Evolutionary conservation across 2,888 invertebrate species (phyloP).

Genomic region (Drosophila pseudotakahashii): DNA sequence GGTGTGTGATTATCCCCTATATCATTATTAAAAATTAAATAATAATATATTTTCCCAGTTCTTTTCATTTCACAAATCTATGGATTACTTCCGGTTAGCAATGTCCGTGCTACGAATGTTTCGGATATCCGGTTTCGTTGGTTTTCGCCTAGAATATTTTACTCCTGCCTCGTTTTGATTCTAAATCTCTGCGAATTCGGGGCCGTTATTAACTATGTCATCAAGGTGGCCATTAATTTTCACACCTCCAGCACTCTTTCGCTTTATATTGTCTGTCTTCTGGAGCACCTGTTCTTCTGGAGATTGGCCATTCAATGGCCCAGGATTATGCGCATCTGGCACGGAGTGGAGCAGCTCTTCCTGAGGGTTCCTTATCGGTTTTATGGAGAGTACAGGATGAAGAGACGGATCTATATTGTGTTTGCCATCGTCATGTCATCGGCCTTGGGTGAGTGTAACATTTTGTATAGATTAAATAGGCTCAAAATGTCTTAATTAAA

Average conservation of each 20-base stretch:
- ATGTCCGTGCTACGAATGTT: constrained; percentile 64
- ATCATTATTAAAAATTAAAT: not conserved
- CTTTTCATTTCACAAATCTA: constrained; percentile 81
- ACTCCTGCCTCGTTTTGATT: constrained; percentile 62
- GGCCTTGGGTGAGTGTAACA: constrained; percentile 68
- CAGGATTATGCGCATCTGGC: constrained; percentile 77
- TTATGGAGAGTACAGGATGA: constrained; percentile 78
- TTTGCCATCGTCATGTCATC: constrained; percentile 68
- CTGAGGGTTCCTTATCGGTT: constrained; percentile 79
- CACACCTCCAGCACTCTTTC: constrained; percentile 76
- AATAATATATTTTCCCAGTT: constrained; percentile 49
- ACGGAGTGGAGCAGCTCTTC: constrained; percentile 81
- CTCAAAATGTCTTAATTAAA: no score
- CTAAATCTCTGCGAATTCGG: constrained; percentile 77
- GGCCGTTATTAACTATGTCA: constrained; percentile 64
- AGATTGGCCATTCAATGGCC: constrained; percentile 82
- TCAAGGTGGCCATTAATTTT: constrained; percentile 68
- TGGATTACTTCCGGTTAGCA: constrained; percentile 79
- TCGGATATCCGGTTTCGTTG: constrained; percentile 71
- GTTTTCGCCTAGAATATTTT: constrained; percentile 72
- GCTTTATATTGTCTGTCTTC: constrained; percentile 74
- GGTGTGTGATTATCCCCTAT: constrained; percentile 54
- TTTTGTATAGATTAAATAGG: no score
- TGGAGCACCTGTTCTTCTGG: constrained; percentile 81
- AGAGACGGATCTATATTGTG: constrained; percentile 68